Conservation (phyloP, 2,888 invertebrate species). For the Deilephila porcellus region DNA sequence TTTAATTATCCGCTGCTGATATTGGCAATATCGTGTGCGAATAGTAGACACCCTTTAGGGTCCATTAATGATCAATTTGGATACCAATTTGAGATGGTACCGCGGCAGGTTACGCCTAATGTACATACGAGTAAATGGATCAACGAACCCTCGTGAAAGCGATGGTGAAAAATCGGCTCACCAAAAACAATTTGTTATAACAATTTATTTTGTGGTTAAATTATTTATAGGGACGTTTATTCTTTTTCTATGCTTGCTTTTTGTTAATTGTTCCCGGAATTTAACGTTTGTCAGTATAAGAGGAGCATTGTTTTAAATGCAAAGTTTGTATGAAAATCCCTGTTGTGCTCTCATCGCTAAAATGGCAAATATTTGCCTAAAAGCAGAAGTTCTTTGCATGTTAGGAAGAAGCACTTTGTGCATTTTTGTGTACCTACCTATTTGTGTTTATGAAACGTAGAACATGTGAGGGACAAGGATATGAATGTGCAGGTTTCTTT, state of each 20-base stretch:
- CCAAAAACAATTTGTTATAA: background rate
- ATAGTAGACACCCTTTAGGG: constrained; percentile 21
- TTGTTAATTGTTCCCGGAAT: too few relatives aligned
- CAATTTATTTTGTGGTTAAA: background rate
- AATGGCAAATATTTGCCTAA: too few relatives aligned
- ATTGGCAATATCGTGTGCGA: background rate
- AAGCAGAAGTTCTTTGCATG: too few relatives aligned
- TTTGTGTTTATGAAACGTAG: too few relatives aligned
- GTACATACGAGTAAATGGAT: constrained; percentile 27
- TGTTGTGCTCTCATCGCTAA: too few relatives aligned
- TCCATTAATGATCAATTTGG: constrained; percentile 35
- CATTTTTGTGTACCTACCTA: too few relatives aligned
- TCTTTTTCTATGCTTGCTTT: background rate
- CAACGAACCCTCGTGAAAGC: constrained; percentile 22
- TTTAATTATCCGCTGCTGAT: background rate
- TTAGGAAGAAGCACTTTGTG: too few relatives aligned
- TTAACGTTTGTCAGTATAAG: too few relatives aligned
- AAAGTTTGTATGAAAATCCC: too few relatives aligned
- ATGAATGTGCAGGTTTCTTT: too few relatives aligned
- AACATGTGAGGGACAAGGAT: too few relatives aligned
- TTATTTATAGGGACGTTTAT: background rate
- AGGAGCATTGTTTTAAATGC: too few relatives aligned
- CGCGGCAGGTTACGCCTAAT: constrained; percentile 25
- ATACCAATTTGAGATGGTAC: constrained; percentile 33
- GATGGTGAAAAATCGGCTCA: constrained; percentile 7